phyloP scores from a whole-genome alignment of 1,140 invertebrate genomes.

The Tetragnatha versicolor region DNA sequence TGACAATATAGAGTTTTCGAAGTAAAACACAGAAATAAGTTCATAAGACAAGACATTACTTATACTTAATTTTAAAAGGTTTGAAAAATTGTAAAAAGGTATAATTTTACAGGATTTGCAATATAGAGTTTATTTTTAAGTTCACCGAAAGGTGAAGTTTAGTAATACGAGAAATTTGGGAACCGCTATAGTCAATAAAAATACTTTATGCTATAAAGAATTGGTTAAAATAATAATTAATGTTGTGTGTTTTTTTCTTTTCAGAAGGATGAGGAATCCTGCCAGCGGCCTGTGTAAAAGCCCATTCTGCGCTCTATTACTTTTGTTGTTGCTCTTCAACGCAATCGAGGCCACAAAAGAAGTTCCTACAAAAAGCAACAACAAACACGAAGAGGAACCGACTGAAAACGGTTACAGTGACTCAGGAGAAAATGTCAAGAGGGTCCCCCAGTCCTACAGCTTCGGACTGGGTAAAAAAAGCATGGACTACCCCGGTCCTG shows the following conservation, averaged over 20 bases:
- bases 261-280: neutral
- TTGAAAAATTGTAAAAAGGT: too few relatives aligned
- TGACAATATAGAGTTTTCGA: too few relatives aligned
- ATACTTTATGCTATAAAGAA: too few relatives aligned
- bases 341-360: neutral
- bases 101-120: too few relatives aligned
- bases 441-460: conserved; percentile 27
- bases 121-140: too few relatives aligned
- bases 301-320: neutral
- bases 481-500: neutral
- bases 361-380: conserved; percentile 32
- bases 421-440: conserved; percentile 14
- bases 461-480: conserved; percentile 50
- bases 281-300: neutral
- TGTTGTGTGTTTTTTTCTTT: conserved; percentile 13
- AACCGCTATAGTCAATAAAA: too few relatives aligned
- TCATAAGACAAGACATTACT: too few relatives aligned
- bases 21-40: too few relatives aligned
- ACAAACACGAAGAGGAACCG: conserved; percentile 19
- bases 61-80: too few relatives aligned
- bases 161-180: too few relatives aligned
- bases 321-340: neutral
- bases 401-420: neutral
- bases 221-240: too few relatives aligned
- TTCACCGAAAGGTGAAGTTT: too few relatives aligned